Evolutionary conservation across 2,797 vertebrate species (phyloP), one percentile per base, ranked within the genome.

Genomic region (Eidolon dupreanum): DNA sequence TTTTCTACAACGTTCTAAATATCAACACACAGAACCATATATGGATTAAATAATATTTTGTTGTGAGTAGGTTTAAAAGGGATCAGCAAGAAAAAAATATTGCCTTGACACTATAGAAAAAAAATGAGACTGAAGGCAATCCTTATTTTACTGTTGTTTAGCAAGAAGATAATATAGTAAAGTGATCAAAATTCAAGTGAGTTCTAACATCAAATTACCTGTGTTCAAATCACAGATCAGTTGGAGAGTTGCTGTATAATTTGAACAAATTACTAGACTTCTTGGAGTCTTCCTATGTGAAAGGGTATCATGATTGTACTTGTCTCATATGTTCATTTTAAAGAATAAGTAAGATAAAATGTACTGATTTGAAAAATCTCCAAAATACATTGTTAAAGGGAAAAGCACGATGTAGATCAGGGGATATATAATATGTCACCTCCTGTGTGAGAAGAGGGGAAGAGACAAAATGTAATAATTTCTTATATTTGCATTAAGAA

Each of bases 1-100:
- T 95, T 89, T 92, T 95, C 57, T 31, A 68, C 84, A 90, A 82
- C 15, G 55, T 87, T 95, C 65, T 66, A 93, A 93, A 92, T 92
- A 93, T 87, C 92, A 95, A 77, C 82, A 77, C 36, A 92, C 28
- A 95, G 74, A 94, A 93, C 20, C 24, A 93, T 33, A 73, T 59
- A 61, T 92, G 53, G 95, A 93, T 96, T 95, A 92, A 96, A 96
- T 90, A 97, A 94, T 78, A 88, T 95, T 94, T 97, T 59, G 94
- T 90, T 88, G 83, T 92, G 89, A 96, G 38, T 79, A 31, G 28
- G n/a, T 75, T 95, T 97, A 93, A 90, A 97, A 91, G 84, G 33
- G 51, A 81, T 93, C 74, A 90, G n/a, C 55, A 87, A 89, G 41
- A 68, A 79, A 96, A 93, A 65, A 88, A 53, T 2, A 7, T 84